phyloP scores from a whole-genome alignment of 2,797 vertebrate species.

The Coracias cyanogaster region DNA sequence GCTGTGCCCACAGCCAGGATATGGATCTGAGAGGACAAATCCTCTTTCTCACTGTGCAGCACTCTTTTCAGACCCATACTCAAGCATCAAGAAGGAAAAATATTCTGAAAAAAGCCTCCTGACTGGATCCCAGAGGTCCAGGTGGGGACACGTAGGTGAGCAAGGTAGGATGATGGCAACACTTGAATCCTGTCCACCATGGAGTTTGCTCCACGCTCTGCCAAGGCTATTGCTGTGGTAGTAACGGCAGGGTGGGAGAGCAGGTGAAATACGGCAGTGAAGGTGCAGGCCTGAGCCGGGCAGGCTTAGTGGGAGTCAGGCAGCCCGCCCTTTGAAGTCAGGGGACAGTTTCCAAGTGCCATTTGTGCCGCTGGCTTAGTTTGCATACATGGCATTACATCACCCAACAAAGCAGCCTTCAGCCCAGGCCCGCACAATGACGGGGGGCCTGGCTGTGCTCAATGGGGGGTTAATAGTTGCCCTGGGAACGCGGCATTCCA shows the following conservation, averaged over 20 bases:
- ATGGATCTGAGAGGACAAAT: neutral
- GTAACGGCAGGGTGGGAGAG: neutral
- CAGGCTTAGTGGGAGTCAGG: neutral
- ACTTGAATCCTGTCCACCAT: neutral
- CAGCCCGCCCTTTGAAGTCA: conserved; percentile 53
- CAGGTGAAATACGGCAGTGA: neutral
- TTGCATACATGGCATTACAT: conserved; percentile 81
- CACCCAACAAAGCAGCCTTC: conserved; percentile 76
- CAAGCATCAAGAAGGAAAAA: neutral
- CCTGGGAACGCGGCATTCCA: conserved; percentile 81
- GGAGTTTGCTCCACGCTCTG: neutral
- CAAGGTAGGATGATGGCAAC: neutral
- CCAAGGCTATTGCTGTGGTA: accelerated
- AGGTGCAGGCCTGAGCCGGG: neutral
- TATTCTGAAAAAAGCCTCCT: neutral
- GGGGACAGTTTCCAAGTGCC: conserved; percentile 74
- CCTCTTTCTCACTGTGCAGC: neutral
- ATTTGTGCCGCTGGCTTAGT: conserved; percentile 67
- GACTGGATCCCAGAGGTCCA: neutral
- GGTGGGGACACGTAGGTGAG: neutral
- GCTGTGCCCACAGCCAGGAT: neutral
- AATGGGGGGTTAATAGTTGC: conserved; percentile 77
- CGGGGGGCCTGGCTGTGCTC: conserved; percentile 65
- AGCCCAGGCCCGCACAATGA: conserved; percentile 66
- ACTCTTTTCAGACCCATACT: neutral